Conservation (phyloP, 2,797 vertebrate genomes). For the Semotilus atromaculatus region DNA sequence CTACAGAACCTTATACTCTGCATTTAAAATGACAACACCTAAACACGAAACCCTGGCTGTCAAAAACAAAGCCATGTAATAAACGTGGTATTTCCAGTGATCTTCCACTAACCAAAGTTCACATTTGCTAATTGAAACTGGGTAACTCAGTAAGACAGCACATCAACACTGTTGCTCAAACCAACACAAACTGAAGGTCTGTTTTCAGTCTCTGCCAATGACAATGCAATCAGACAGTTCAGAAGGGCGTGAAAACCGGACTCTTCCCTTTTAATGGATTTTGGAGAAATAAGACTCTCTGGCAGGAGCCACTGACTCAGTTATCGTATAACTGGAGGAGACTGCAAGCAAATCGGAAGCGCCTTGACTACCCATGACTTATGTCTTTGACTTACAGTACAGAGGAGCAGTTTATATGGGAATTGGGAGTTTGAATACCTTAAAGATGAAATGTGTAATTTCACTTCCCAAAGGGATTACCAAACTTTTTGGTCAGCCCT, state of each 20-base stretch:
- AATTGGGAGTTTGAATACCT: not conserved
- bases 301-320: slow-evolving; percentile 23
- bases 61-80: slow-evolving; percentile 3
- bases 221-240: slow-evolving; percentile 55
- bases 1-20: not conserved
- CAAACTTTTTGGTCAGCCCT: not conserved
- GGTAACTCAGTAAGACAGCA: slow-evolving; percentile 3
- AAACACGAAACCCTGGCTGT: not conserved
- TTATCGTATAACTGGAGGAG: slow-evolving; percentile 25
- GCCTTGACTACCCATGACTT: not conserved
- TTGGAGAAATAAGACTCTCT: slow-evolving; percentile 38
- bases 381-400: not conserved
- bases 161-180: slow-evolving; percentile 8
- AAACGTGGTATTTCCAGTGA: slow-evolving; percentile 30
- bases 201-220: slow-evolving; percentile 30
- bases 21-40: not conserved
- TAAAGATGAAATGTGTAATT: not conserved
- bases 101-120: slow-evolving; percentile 33
- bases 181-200: slow-evolving; percentile 26
- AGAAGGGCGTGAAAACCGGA: slow-evolving; percentile 53
- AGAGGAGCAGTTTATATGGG: not conserved
- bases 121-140: slow-evolving; percentile 39
- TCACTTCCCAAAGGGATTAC: not conserved
- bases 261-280: slow-evolving; percentile 50
- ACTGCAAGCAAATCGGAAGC: not conserved